Evolutionary conservation across 2,888 invertebrate genomes (phyloP).

Genomic region (Clistopyga incitator): DNA sequence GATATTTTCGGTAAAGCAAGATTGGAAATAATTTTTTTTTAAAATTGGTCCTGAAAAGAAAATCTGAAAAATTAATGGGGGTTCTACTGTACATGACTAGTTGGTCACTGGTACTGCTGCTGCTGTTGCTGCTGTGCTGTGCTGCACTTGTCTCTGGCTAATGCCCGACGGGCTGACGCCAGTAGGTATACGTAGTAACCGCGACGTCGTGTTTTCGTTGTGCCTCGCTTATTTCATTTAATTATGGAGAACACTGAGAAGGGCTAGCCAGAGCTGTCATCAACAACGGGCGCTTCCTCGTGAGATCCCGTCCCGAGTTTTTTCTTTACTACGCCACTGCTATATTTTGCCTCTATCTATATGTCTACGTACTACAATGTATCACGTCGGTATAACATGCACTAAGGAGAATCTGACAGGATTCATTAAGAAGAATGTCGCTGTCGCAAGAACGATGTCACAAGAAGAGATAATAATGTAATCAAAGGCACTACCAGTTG

Average conservation of each 20-base stretch:
- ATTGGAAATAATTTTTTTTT: neutral
- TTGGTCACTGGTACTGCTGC: slow-evolving; percentile 13
- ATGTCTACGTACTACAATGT: slow-evolving; percentile 1
- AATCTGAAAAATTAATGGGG: neutral
- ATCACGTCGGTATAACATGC: slow-evolving; percentile 14
- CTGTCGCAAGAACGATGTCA: neutral
- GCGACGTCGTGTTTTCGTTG: slow-evolving; percentile 58
- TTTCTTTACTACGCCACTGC: neutral
- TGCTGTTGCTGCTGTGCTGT: slow-evolving; percentile 13
- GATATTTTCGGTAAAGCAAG: neutral
- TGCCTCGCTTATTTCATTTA: slow-evolving; percentile 70
- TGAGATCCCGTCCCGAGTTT: slow-evolving; percentile 9
- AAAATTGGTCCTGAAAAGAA: too few relatives aligned
- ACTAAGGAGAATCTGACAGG: slow-evolving; percentile 27
- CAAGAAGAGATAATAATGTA: neutral
- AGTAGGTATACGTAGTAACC: slow-evolving; percentile 2
- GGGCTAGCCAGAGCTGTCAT: slow-evolving; percentile 43
- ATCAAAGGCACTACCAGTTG: neutral
- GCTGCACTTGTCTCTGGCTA: slow-evolving; percentile 15
- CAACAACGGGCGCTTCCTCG: slow-evolving; percentile 22
- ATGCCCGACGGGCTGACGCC: slow-evolving; percentile 27
- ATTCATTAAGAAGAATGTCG: slow-evolving; percentile 20
- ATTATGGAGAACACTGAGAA: slow-evolving; percentile 67
- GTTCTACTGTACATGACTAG: slow-evolving; percentile 6
- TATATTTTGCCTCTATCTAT: slow-evolving; percentile 12